A percentile compares a stretch with the other conserved stretches of the same genome.
Evolutionary conservation across 2,113 vertebrate genomes (phyloP).

Genomic region (Ctenomys sociabilis): DNA sequence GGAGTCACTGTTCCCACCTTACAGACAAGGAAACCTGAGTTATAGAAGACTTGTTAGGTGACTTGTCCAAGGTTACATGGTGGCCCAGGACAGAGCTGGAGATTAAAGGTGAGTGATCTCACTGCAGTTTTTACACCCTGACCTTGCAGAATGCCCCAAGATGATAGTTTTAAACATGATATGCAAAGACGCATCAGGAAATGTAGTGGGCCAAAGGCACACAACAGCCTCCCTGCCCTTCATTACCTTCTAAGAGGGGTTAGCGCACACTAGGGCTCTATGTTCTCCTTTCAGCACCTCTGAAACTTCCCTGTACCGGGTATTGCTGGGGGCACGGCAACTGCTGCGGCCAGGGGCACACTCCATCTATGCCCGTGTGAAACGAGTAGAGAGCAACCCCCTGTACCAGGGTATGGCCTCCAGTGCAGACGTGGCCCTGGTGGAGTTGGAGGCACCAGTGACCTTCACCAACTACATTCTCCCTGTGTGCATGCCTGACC

Average conservation of each 20-base stretch:
- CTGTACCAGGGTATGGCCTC: constrained; percentile 84
- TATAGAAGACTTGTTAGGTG: not conserved
- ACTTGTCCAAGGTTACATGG: not conserved
- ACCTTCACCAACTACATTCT: constrained; percentile 73
- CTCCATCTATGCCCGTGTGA: constrained; percentile 43
- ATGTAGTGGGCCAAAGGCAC: not conserved
- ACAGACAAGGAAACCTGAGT: not conserved
- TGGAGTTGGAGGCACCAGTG: constrained; percentile 71
- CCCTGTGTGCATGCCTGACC: constrained; percentile 77
- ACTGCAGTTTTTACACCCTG: not conserved
- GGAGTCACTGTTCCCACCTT: not conserved
- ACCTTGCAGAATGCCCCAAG: not conserved
- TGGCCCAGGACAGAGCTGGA: not conserved
- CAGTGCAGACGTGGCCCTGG: constrained; percentile 79
- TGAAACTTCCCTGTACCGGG: constrained; percentile 57
- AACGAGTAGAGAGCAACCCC: constrained; percentile 79
- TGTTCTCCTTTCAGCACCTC: constrained; percentile 58
- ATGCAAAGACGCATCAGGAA: not conserved
- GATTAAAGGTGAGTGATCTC: not conserved
- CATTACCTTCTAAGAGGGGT: not conserved
- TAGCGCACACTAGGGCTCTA: not conserved
- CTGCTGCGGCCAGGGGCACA: constrained; percentile 61
- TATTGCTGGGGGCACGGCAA: constrained; percentile 74
- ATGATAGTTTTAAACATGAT: not conserved
- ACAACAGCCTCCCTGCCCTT: not conserved